Evolutionary conservation across 2,113 vertebrate species (phyloP).

Genomic region (Pseudonaja textilis): DNA sequence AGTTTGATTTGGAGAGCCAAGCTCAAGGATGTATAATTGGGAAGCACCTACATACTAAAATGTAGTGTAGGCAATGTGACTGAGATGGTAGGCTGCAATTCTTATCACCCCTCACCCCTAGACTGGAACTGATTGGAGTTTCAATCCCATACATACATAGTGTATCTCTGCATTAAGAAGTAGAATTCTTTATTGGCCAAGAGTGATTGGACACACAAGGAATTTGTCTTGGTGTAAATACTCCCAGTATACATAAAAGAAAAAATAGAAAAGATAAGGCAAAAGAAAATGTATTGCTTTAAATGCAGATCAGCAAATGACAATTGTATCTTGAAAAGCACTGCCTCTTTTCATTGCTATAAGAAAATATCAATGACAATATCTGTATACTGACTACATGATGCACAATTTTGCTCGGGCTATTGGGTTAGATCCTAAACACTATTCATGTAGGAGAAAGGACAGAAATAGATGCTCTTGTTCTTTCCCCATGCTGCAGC

Average conservation of each 20-base stretch:
- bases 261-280: not conserved
- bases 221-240: too few species aligned
- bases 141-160: not conserved
- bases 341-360: not conserved
- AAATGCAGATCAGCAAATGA: not conserved
- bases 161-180: not conserved
- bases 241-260: too few species aligned
- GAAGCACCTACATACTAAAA: not conserved
- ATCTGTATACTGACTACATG: not conserved
- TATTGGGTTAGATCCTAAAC: not conserved
- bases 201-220: too few species aligned
- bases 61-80: not conserved
- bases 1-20: not conserved
- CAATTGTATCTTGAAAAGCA: not conserved
- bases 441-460: not conserved
- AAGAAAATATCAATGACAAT: not conserved
- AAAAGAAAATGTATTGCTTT: not conserved
- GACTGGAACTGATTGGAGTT: not conserved
- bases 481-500: not conserved
- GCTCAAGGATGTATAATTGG: not conserved
- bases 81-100: not conserved
- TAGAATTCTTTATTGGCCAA: too few species aligned
- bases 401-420: not conserved
- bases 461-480: not conserved
- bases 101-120: not conserved